Evolutionary conservation across 2,113 vertebrate genomes (phyloP).

Genomic region (Cyphomyrus plagiostoma): DNA sequence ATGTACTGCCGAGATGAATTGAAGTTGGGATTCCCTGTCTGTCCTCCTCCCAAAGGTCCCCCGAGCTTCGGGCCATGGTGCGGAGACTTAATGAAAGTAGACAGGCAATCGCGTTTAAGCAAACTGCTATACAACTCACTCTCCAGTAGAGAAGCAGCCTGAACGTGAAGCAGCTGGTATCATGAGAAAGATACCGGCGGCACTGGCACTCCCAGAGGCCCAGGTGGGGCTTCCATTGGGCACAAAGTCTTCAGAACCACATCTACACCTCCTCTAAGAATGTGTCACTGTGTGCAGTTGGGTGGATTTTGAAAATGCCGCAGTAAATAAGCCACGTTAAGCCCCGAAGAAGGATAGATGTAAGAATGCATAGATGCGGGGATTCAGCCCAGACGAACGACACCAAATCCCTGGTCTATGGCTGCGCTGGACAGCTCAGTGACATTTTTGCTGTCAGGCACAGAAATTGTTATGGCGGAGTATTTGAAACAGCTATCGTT

Average conservation of each 20-base stretch:
- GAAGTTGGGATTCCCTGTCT: not conserved
- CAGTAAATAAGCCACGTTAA: not conserved
- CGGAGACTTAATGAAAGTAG: conserved; percentile 46
- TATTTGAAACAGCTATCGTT: not conserved
- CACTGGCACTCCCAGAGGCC: not conserved
- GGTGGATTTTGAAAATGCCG: not conserved
- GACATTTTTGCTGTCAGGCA: not conserved
- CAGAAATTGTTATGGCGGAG: not conserved
- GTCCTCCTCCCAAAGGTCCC: not conserved
- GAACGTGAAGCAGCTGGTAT: conserved; percentile 38
- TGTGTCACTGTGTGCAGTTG: not conserved
- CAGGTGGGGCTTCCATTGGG: not conserved
- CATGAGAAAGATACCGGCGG: conserved; percentile 30
- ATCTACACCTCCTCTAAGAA: not conserved
- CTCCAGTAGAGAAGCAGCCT: conserved; percentile 40
- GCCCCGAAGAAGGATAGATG: not conserved
- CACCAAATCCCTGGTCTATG: not conserved
- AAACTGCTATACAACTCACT: conserved; percentile 26
- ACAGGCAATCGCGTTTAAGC: conserved; percentile 51
- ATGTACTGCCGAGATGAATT: conserved; percentile 6
- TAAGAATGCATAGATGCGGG: not conserved
- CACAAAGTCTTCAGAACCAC: not conserved
- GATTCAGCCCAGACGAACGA: not conserved
- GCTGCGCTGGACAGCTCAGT: not conserved
- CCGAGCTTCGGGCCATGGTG: conserved; percentile 33